Base-by-base conservation (phyloP, 2,888 invertebrate species). In the Labia minor region DNA sequence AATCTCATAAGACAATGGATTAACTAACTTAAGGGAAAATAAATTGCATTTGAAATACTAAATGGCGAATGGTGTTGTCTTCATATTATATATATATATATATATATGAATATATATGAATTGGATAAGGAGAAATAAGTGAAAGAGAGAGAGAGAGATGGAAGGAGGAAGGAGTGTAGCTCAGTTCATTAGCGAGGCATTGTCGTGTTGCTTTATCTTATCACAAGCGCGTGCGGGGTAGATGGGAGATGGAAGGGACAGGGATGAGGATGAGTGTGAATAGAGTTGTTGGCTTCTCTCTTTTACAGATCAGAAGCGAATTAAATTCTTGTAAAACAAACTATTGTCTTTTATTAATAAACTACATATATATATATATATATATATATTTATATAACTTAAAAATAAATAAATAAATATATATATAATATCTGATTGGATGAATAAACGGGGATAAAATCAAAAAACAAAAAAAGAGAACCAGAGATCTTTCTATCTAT, bases 101-200 rank as follows among this genome's bases (percentile, higher is more conserved):
- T 49, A 16, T 49, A 49, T 16, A 49, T 49, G 14, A 16, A 49
- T 49, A 16, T 49, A 49, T 49, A 49, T 49, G 49, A 8, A 8
- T 6, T 33, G 33, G 6, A n/a, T n/a, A n/a, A n/a, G n/a, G n/a
- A n/a, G n/a, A n/a, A n/a, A n/a, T n/a, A n/a, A n/a, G n/a, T n/a
- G 6, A 11, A 33, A 8, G 33, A 11, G 6, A 33, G 33, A 8
- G 33, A 33, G 6, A 11, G 33, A 8, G 33, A 33, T 33, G 33
- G 6, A 8, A 11, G 33, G 11, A 33, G 33, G 33, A 33, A 6
- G 33, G 33, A 33, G 33, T 8, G 26, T 26, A 49, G 49, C 49
- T 49, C 49, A 49, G n/a, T 49, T 49, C 49, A 49, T 49, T 49
- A 49, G 49, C 49, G 49, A 49, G 49, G 49, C 49, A 49, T 49